Conservation (phyloP, 2,888 invertebrate species). For the Tipula unca region DNA sequence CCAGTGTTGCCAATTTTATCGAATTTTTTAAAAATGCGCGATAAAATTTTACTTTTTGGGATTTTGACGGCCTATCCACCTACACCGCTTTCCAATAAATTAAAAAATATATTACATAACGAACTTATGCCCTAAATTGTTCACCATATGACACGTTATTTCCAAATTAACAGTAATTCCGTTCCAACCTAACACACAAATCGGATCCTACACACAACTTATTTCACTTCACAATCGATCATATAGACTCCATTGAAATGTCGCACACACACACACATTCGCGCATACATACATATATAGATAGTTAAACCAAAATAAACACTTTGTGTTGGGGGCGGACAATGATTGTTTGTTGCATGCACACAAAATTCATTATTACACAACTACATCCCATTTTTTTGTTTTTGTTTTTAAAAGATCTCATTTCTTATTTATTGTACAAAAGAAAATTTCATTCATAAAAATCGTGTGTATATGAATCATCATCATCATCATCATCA, state of each 20-base stretch:
- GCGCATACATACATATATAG: not conserved
- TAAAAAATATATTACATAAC: no score
- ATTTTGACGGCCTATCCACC: no score
- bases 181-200: not conserved
- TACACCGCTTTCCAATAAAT: no score
- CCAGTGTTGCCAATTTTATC: no score
- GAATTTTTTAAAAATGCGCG: no score
- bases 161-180: not conserved
- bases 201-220: not conserved
- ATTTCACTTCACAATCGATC: not conserved
- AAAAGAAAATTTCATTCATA: slow-evolving; percentile 14
- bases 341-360: not conserved
- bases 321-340: not conserved
- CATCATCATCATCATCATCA: not conserved
- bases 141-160: no score
- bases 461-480: slow-evolving; percentile 3
- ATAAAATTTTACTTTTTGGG: no score
- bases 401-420: not conserved
- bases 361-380: not conserved
- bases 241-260: not conserved
- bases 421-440: slow-evolving; percentile 4
- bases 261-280: not conserved
- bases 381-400: not conserved
- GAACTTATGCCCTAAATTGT: no score
- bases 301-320: not conserved